These are phyloP conservation scores for Volucella inanis DNA, from an alignment of 2,888 invertebrate genomes.

Conservation along the genomic window DNA sequence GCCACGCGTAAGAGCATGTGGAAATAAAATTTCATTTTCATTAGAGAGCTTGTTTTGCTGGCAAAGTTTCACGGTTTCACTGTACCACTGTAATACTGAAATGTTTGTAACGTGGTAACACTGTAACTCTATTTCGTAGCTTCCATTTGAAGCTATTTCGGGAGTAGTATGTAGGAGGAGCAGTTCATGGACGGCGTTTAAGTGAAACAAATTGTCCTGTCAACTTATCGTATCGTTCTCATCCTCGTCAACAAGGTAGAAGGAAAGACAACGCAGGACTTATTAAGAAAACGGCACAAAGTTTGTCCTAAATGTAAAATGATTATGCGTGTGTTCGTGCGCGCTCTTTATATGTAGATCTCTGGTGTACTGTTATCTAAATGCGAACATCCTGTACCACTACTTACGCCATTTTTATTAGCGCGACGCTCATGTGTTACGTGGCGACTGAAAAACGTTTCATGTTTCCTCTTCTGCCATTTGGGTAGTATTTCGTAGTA, in stretches of 20 bases:
- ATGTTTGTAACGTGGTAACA: too few species aligned
- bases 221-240: not conserved
- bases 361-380: slow-evolving; percentile 39
- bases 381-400: slow-evolving; percentile 56
- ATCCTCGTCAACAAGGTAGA: slow-evolving; percentile 30
- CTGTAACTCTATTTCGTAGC: too few species aligned
- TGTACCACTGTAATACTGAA: too few species aligned
- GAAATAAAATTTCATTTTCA: slow-evolving; percentile 73
- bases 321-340: slow-evolving; percentile 43
- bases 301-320: slow-evolving; percentile 53
- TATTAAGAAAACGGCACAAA: not conserved
- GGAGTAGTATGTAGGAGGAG: not conserved
- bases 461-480: slow-evolving; percentile 36
- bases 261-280: slow-evolving; percentile 51
- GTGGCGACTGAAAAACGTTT: slow-evolving; percentile 63
- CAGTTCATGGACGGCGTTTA: slow-evolving; percentile 59
- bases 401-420: slow-evolving; percentile 63
- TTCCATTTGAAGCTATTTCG: too few species aligned
- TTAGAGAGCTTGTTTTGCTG: slow-evolving; percentile 43
- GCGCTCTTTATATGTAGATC: slow-evolving; percentile 19
- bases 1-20: slow-evolving; percentile 68
- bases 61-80: too few species aligned
- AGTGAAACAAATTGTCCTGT: slow-evolving; percentile 71
- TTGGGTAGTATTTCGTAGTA: not conserved
- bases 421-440: slow-evolving; percentile 44